Conservation (phyloP, 2,797 vertebrate genomes). For the Hybognathus amarus region DNA sequence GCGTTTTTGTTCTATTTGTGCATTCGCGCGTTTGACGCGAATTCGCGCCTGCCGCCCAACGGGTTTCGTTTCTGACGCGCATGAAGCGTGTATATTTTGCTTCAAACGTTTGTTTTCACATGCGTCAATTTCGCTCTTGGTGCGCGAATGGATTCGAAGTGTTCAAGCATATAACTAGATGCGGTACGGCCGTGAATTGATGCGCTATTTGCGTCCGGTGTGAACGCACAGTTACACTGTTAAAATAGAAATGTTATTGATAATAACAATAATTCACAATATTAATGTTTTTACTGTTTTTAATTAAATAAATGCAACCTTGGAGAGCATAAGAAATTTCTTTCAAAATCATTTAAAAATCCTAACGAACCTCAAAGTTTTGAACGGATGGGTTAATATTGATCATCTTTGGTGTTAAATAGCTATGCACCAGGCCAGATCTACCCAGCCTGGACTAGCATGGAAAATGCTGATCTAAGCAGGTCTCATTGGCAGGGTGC, state of each 20-base stretch:
- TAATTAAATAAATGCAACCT: not conserved
- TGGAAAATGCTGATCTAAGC: slow-evolving; percentile 1
- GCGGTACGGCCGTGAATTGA: too few species aligned
- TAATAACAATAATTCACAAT: not conserved
- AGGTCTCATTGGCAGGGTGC: slow-evolving; percentile 18
- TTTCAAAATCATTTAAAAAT: not conserved
- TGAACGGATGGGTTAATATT: not conserved
- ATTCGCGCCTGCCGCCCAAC: too few species aligned
- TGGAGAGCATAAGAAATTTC: not conserved
- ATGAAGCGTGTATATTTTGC: too few species aligned
- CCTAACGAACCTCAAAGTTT: not conserved
- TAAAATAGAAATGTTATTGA: not conserved
- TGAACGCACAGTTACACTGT: too few species aligned
- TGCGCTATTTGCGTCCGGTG: too few species aligned
- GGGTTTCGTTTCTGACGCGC: too few species aligned
- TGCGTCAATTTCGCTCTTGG: too few species aligned
- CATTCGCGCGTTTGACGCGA: too few species aligned
- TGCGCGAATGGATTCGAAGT: too few species aligned
- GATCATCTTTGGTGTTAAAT: not conserved
- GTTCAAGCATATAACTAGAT: too few species aligned
- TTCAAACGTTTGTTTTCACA: too few species aligned
- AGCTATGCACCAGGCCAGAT: not conserved
- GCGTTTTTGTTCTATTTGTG: too few species aligned
- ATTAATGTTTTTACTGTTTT: not conserved
- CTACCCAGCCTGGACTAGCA: not conserved